Evolutionary conservation across 2,888 invertebrate genomes (phyloP).

Genomic region (Linnaemya vulpina): DNA sequence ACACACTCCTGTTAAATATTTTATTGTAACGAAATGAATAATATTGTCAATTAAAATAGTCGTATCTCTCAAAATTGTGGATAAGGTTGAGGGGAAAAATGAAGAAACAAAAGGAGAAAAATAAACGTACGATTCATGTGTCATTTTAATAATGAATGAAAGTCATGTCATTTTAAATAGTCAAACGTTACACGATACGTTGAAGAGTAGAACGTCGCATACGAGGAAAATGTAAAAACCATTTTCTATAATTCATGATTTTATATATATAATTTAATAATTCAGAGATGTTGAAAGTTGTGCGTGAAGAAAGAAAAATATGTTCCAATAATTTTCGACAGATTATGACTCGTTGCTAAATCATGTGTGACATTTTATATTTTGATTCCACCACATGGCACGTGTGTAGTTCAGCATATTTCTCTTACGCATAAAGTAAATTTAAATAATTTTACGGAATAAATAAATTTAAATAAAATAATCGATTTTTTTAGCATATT

Average conservation of each 20-base stretch:
- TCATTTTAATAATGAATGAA: constrained; percentile 49
- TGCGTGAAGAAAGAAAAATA: constrained; percentile 14
- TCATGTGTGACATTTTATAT: constrained; percentile 13
- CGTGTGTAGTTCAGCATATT: constrained; percentile 43
- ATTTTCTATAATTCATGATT: constrained; percentile 12
- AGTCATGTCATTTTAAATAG: constrained; percentile 25
- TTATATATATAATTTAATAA: constrained; percentile 3
- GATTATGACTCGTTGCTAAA: constrained; percentile 34
- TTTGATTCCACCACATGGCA: constrained; percentile 40
- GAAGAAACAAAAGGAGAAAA: background rate
- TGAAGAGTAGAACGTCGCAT: background rate
- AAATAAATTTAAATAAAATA: constrained; percentile 15
- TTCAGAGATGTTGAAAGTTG: constrained; percentile 8
- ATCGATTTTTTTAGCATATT: constrained; percentile 3
- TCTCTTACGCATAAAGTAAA: constrained; percentile 26
- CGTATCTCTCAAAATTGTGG: background rate
- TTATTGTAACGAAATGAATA: constrained; percentile 39
- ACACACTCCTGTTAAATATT: constrained; percentile 50
- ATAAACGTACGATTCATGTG: constrained; percentile 28
- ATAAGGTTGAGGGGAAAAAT: background rate
- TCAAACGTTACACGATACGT: background rate
- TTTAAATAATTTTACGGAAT: constrained; percentile 26
- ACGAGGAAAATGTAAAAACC: background rate
- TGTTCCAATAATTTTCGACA: constrained; percentile 15
- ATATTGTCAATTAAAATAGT: constrained; percentile 28